Percentiles rank a stretch among this genome's conserved stretches.
Conservation (phyloP, 2,888 invertebrate species). For the Ecliptopera silaceata region DNA sequence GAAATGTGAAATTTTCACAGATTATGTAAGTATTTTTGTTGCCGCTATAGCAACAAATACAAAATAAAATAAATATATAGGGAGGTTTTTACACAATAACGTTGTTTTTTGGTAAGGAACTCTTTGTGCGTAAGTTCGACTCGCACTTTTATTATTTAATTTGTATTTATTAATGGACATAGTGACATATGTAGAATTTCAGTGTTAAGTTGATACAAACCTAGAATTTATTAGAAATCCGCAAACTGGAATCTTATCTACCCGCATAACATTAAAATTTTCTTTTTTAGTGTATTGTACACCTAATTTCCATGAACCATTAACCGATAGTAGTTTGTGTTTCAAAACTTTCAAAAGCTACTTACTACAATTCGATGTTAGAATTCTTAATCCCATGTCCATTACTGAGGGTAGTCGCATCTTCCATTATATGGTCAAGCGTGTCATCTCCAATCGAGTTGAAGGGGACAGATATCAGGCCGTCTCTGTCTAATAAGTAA, state of each 20-base stretch:
- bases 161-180: not conserved
- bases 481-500: constrained; percentile 89
- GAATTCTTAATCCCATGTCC: constrained; percentile 84
- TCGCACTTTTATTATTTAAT: no score
- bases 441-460: constrained; percentile 95
- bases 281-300: not conserved
- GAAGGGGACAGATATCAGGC: constrained; percentile 92
- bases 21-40: no score
- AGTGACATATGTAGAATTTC: not conserved
- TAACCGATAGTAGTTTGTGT: not conserved
- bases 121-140: no score
- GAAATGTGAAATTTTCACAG: no score
- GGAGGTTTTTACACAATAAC: no score
- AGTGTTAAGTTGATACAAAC: not conserved
- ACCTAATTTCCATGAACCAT: not conserved
- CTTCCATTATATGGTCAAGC: constrained; percentile 86
- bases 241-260: not conserved
- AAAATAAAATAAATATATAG: no score
- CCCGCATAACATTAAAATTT: not conserved
- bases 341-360: constrained; percentile 23
- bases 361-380: constrained; percentile 85
- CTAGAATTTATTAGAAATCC: not conserved
- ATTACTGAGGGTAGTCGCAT: constrained; percentile 77
- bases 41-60: no score
- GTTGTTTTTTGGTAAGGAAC: no score